Conservation (phyloP, 1,140 invertebrate genomes). For the Neodiprion fabricii region DNA sequence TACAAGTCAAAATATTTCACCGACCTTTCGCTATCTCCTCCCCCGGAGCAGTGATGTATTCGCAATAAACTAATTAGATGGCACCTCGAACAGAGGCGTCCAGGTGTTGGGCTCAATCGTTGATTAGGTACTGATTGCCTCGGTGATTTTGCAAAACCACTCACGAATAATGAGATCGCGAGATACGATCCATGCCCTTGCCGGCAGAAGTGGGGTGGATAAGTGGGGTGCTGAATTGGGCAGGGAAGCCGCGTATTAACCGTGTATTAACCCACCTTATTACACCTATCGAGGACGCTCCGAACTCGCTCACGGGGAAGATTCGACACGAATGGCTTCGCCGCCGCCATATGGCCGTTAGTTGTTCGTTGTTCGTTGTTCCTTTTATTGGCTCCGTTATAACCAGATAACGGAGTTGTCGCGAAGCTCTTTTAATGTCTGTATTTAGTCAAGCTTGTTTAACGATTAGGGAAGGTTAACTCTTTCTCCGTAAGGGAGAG, state of each 20-base stretch:
- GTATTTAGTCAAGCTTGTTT: background rate
- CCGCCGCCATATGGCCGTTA: background rate
- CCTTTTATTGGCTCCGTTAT: background rate
- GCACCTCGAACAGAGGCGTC: background rate
- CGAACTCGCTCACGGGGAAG: background rate
- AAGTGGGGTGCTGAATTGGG: background rate
- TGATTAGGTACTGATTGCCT: background rate
- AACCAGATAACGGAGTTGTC: background rate
- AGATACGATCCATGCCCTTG: background rate
- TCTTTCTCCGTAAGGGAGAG: background rate
- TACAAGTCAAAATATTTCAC: constrained; percentile 4
- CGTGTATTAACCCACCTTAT: background rate
- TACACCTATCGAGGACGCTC: background rate
- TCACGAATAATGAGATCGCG: constrained; percentile 4
- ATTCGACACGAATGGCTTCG: background rate
- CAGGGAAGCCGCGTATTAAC: background rate
- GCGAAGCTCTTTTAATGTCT: background rate
- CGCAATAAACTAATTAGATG: background rate
- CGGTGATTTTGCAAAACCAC: constrained; percentile 7
- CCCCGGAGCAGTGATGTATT: background rate
- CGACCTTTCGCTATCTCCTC: background rate
- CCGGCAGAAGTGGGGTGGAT: background rate
- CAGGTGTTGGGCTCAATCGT: background rate
- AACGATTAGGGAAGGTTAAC: background rate
- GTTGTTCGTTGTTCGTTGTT: constrained; percentile 1